phyloP scores from a whole-genome alignment of 2,113 vertebrate genomes.

The Mirounga angustirostris region DNA sequence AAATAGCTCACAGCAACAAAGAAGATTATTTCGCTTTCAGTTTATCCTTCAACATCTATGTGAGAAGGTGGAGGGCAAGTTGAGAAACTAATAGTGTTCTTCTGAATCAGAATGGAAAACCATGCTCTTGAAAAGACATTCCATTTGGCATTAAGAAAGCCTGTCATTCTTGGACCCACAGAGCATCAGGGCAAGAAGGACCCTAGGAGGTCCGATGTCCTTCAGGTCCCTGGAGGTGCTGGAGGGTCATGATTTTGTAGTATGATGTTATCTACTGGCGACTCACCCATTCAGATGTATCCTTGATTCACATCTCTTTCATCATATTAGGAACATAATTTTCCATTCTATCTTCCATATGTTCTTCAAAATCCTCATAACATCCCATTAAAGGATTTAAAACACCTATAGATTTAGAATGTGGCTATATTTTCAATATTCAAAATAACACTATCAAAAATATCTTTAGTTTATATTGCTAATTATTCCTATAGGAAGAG shows the following conservation, averaged over 20 bases:
- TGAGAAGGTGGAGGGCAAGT: too few species aligned
- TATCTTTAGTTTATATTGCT: background rate
- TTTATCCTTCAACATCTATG: too few species aligned
- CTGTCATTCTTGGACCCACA: background rate
- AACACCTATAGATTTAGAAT: background rate
- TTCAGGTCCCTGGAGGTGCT: background rate
- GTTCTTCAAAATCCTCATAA: background rate
- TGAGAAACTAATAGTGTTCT: background rate
- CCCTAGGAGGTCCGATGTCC: background rate
- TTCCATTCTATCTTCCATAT: background rate
- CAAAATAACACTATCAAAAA: background rate
- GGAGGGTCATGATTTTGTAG: background rate
- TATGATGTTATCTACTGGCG: background rate
- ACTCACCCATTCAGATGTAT: background rate
- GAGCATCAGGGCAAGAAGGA: background rate
- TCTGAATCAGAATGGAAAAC: constrained; percentile 32
- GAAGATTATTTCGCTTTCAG: too few species aligned
- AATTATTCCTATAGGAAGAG: background rate
- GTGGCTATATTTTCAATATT: background rate
- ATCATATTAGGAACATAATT: background rate
- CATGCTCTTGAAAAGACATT: background rate
- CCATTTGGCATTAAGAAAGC: background rate
- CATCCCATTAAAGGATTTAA: background rate
- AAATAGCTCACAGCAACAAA: too few species aligned
- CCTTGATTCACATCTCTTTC: background rate